phyloP scores from a whole-genome alignment of 2,888 invertebrate genomes.

The Diarsia mendica region DNA sequence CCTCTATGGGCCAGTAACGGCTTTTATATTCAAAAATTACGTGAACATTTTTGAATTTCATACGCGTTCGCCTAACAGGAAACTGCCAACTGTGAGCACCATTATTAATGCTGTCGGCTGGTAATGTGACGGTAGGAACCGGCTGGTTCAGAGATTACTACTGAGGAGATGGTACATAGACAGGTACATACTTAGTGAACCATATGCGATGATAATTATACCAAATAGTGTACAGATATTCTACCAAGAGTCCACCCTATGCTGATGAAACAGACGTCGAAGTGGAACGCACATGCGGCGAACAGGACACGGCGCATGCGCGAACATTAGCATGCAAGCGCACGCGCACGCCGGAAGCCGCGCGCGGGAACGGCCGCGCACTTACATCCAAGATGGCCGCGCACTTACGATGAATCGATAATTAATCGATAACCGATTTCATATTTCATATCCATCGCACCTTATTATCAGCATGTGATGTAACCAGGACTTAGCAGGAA shows the following conservation, averaged over 20 bases:
- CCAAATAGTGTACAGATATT: slow-evolving; percentile 43
- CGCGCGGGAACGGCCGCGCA: slow-evolving; percentile 85
- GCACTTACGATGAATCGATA: slow-evolving; percentile 88
- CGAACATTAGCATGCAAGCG: slow-evolving; percentile 87
- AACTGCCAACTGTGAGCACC: slow-evolving; percentile 55
- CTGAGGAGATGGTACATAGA: slow-evolving; percentile 3
- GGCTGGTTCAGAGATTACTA: slow-evolving; percentile 38
- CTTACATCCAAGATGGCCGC: slow-evolving; percentile 87
- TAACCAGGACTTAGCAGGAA: slow-evolving; percentile 82
- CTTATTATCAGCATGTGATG: slow-evolving; percentile 85
- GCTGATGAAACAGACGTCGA: slow-evolving; percentile 68
- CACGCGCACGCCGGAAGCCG: slow-evolving; percentile 89
- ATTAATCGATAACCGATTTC: slow-evolving; percentile 88
- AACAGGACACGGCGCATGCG: slow-evolving; percentile 81
- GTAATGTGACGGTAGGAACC: slow-evolving; percentile 20
- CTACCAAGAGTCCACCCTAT: slow-evolving; percentile 45
- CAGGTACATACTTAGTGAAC: neutral
- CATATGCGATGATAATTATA: slow-evolving; percentile 10
- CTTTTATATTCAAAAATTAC: slow-evolving; percentile 51
- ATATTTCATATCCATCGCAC: slow-evolving; percentile 85
- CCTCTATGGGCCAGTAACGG: slow-evolving; percentile 19
- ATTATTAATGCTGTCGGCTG: slow-evolving; percentile 53
- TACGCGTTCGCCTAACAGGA: slow-evolving; percentile 63
- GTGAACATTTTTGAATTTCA: slow-evolving; percentile 58
- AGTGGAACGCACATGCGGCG: slow-evolving; percentile 80